phyloP scores from a whole-genome alignment of 2,888 invertebrate species.

The Gasteruption jaculator region DNA sequence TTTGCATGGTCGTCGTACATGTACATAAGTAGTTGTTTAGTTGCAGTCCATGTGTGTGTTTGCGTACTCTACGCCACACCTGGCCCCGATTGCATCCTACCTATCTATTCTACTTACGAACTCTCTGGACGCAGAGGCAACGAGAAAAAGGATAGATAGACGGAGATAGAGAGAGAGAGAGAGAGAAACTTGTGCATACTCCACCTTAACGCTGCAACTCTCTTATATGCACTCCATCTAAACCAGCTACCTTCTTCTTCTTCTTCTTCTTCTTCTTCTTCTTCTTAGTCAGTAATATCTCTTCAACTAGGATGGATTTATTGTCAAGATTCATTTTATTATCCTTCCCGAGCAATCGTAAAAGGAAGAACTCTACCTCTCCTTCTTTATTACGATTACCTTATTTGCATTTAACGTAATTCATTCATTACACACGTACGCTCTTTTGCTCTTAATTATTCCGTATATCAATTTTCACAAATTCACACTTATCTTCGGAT shows the following conservation, averaged over 20 bases:
- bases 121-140: too few species aligned
- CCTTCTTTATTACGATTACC: neutral
- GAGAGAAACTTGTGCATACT: neutral
- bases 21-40: slow-evolving; percentile 3
- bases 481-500: too few species aligned
- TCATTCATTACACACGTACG: too few species aligned
- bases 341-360: slow-evolving; percentile 3
- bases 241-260: too few species aligned
- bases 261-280: too few species aligned
- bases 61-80: slow-evolving; percentile 40
- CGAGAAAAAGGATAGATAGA: slow-evolving; percentile 6
- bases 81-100: slow-evolving; percentile 44
- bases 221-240: too few species aligned
- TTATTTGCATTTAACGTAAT: too few species aligned
- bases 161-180: neutral
- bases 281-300: slow-evolving; percentile 26
- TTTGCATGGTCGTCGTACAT: slow-evolving; percentile 19
- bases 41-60: slow-evolving; percentile 14
- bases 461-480: too few species aligned
- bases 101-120: slow-evolving; percentile 37
- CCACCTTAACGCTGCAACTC: slow-evolving; percentile 1
- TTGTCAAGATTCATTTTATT: slow-evolving; percentile 30
- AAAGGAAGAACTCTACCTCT: slow-evolving; percentile 3
- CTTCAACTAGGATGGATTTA: slow-evolving; percentile 27
- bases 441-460: too few species aligned